Conservation (phyloP, 30 jellyfish, hydroid and myxozoan species). For the Turritopsis dohrnii region DNA sequence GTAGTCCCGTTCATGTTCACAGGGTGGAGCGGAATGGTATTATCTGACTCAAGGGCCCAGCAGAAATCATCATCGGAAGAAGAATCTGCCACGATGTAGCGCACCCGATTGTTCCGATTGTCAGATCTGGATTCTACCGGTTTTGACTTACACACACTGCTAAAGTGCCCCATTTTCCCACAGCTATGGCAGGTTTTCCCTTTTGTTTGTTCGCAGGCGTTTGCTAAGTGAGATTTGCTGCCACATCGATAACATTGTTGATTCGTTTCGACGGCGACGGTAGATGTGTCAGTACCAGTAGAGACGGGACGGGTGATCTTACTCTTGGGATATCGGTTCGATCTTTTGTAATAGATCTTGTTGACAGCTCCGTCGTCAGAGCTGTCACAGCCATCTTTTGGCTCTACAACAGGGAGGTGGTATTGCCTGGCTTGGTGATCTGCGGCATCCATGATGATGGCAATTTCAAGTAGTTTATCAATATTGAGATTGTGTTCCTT, state of each 20-base stretch:
- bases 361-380: neutral
- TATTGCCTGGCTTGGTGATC: slow-evolving; percentile 36
- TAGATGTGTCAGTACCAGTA: no score
- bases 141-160: slow-evolving; percentile 23
- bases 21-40: slow-evolving; percentile 4
- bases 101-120: no score
- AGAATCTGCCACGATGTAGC: neutral
- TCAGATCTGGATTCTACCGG: no score
- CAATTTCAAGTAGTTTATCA: slow-evolving; percentile 22
- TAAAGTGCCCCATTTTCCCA: slow-evolving; percentile 40
- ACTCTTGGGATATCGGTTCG: no score
- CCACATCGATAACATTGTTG: slow-evolving; percentile 28
- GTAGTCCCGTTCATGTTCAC: neutral
- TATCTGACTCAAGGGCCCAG: slow-evolving; percentile 16
- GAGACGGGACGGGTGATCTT: no score
- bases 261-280: no score
- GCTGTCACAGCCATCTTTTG: no score
- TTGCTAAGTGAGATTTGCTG: slow-evolving; percentile 24
- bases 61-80: slow-evolving; percentile 40
- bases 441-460: slow-evolving; percentile 17
- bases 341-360: neutral
- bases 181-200: slow-evolving; percentile 41
- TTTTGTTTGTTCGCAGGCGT: slow-evolving; percentile 26
- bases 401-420: no score
- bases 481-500: slow-evolving; percentile 38